Evolutionary conservation across 2,888 invertebrate genomes (phyloP).

Genomic region (Sphaerolaimus hirsutus): DNA sequence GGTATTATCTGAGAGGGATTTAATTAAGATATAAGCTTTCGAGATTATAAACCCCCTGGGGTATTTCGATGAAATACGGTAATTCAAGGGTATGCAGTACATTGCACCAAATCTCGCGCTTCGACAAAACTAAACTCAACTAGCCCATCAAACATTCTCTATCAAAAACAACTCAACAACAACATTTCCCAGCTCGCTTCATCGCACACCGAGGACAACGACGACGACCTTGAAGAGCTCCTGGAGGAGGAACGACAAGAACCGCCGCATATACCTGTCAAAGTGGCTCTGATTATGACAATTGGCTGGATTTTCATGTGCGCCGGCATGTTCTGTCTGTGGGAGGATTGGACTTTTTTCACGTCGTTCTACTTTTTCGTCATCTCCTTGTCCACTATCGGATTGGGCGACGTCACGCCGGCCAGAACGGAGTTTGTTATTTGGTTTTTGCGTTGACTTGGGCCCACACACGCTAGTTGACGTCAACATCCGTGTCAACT

Average conservation of each 20-base stretch:
- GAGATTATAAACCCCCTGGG: too few species aligned
- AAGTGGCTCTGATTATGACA: slow-evolving; percentile 45
- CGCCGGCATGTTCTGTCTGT: slow-evolving; percentile 48
- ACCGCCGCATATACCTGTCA: background rate
- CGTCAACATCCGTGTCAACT: too few species aligned
- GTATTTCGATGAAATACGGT: too few species aligned
- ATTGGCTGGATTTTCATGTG: slow-evolving; percentile 66
- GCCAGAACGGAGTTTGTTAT: slow-evolving; percentile 30
- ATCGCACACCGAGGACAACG: too few species aligned
- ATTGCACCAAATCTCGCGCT: too few species aligned
- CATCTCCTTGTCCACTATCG: slow-evolving; percentile 22
- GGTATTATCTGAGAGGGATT: too few species aligned
- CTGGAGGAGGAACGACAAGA: slow-evolving; percentile 1
- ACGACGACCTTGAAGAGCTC: slow-evolving; percentile 1
- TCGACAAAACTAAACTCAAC: too few species aligned
- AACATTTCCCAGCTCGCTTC: too few species aligned
- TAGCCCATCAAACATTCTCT: too few species aligned
- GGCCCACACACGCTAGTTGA: background rate
- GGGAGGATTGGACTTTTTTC: slow-evolving; percentile 22
- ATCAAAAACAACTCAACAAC: too few species aligned
- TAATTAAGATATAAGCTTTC: too few species aligned
- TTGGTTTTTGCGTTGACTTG: slow-evolving; percentile 12
- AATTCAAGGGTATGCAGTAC: too few species aligned
- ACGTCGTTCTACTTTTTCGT: slow-evolving; percentile 23
- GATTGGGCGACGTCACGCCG: slow-evolving; percentile 31